Conservation (phyloP, 2,797 vertebrate species). For the Leucoraja ocellata region DNA sequence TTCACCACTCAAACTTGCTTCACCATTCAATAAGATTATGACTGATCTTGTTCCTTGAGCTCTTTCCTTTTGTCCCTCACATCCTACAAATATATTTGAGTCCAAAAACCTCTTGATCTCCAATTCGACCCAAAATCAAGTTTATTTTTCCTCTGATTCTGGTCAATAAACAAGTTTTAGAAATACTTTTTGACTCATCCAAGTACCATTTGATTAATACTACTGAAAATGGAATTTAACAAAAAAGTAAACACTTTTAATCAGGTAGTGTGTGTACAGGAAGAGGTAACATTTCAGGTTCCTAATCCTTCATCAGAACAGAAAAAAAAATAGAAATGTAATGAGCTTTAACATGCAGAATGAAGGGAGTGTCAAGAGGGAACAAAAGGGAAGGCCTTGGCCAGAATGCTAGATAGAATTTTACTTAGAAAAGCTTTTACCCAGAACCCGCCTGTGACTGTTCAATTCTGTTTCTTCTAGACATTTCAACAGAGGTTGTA, state of each 20-base stretch:
- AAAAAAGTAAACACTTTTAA: neutral
- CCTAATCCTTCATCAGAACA: too few species aligned
- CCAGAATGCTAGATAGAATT: neutral
- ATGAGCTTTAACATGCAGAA: neutral
- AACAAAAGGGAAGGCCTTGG: too few species aligned
- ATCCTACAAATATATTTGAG: neutral
- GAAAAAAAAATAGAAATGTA: neutral
- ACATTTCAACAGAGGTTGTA: slow-evolving; percentile 57
- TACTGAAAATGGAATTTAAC: neutral
- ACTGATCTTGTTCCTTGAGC: too few species aligned
- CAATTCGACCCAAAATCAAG: neutral
- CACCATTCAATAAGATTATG: too few species aligned
- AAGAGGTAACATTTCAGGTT: too few species aligned
- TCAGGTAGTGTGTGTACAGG: neutral
- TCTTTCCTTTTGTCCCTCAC: neutral
- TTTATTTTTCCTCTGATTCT: neutral
- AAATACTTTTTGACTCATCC: neutral
- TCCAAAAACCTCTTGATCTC: neutral
- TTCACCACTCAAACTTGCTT: too few species aligned
- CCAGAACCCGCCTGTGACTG: slow-evolving; percentile 7
- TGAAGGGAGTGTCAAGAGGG: neutral
- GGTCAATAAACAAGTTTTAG: neutral
- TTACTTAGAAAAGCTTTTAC: neutral
- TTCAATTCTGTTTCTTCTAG: slow-evolving; percentile 47
- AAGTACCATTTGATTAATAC: neutral